These are phyloP conservation scores for Tympanoctomys barrerae DNA, from an alignment of 2,797 vertebrate species.

Conservation along the genomic window DNA sequence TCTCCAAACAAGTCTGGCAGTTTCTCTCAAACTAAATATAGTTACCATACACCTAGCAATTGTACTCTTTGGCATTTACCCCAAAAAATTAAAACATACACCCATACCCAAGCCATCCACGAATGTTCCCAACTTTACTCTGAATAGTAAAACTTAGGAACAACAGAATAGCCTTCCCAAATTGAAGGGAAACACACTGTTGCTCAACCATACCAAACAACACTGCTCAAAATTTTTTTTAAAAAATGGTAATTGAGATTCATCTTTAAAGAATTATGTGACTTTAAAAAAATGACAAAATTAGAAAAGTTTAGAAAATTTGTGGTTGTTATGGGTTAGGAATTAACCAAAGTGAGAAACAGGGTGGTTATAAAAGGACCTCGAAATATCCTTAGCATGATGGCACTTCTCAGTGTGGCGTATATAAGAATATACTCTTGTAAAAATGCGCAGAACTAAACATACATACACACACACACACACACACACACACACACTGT, in stretches of 20 bases:
- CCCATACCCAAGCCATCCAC: not conserved
- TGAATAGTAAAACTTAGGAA: not conserved
- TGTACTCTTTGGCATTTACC: not conserved
- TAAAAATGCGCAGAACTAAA: not conserved
- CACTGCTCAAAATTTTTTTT: not conserved
- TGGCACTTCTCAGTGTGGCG: not conserved
- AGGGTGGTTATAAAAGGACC: not conserved
- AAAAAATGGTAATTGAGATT: not conserved
- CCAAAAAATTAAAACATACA: not conserved
- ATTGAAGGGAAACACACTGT: not conserved
- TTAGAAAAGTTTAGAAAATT: not conserved
- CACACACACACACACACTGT: not conserved
- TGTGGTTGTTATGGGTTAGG: not conserved
- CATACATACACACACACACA: not conserved
- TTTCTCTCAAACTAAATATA: slow-evolving; percentile 1
- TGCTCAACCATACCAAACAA: not conserved
- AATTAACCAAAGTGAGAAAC: too few relatives aligned
- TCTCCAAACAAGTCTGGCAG: not conserved
- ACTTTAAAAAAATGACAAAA: not conserved
- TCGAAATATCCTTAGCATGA: not conserved
- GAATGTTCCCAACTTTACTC: not conserved
- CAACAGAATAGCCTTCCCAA: not conserved
- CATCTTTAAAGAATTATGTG: not conserved
- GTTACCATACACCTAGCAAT: not conserved
- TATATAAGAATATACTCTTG: not conserved